These are phyloP conservation scores for Enoplosus armatus DNA, from an alignment of 2,797 vertebrate species.

Conservation along the genomic window DNA sequence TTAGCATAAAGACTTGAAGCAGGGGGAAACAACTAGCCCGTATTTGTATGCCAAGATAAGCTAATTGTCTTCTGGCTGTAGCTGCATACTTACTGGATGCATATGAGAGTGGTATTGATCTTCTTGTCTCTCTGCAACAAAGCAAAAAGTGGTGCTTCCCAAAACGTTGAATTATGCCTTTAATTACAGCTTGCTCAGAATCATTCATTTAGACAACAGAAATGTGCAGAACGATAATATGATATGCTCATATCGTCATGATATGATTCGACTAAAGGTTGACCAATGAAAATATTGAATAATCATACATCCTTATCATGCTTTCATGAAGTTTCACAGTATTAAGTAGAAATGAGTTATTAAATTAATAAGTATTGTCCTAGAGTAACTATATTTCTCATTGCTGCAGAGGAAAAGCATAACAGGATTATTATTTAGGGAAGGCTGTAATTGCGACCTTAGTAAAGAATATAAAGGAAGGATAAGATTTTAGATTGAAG, in stretches of 20 bases:
- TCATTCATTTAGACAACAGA: not conserved
- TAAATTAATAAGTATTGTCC: not conserved
- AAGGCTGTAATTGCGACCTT: not conserved
- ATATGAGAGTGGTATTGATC: constrained; percentile 8
- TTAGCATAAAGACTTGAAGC: not conserved
- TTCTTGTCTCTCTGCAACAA: not conserved
- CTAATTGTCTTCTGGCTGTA: constrained; percentile 7
- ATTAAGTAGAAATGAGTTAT: not conserved
- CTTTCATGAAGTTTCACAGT: not conserved
- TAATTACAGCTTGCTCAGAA: not conserved
- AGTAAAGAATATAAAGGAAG: not conserved
- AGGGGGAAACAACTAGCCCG: not conserved
- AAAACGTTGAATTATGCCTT: not conserved
- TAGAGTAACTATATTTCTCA: not conserved
- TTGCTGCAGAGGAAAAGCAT: not conserved
- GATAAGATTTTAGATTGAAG: not conserved
- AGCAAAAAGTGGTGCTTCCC: not conserved
- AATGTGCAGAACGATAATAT: not conserved
- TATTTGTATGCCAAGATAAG: not conserved
- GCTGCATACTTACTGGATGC: constrained; percentile 5
- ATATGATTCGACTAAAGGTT: not conserved
- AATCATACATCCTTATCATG: not conserved
- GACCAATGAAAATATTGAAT: not conserved
- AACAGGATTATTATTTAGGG: too few relatives aligned
- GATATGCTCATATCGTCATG: not conserved